Percentiles rank a stretch among this genome's conserved stretches.
phyloP scores from a whole-genome alignment of 1,140 invertebrate species.

The Rhynchophorus ferrugineus region DNA sequence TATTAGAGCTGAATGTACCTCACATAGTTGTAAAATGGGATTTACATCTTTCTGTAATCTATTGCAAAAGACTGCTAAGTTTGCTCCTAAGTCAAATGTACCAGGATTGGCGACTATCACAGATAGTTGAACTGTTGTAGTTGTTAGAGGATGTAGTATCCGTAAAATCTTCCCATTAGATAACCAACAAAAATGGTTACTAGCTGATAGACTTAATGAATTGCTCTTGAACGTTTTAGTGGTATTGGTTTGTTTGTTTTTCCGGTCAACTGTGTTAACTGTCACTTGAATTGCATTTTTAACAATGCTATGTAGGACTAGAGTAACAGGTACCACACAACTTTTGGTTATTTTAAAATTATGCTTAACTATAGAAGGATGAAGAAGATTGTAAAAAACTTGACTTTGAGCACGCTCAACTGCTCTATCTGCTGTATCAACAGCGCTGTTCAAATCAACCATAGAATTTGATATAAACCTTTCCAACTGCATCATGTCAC shows the following conservation, averaged over 20 bases:
- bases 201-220: constrained; percentile 30
- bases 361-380: constrained; percentile 45
- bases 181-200: constrained; percentile 37
- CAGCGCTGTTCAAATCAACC: constrained; percentile 24
- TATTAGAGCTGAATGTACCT: constrained; percentile 35
- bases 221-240: constrained; percentile 14
- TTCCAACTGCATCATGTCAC: constrained; percentile 19
- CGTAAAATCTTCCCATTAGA: constrained; percentile 29
- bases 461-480: constrained; percentile 17
- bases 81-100: constrained; percentile 37
- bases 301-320: constrained; percentile 42
- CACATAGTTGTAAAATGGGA: constrained; percentile 32
- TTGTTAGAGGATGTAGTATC: constrained; percentile 31
- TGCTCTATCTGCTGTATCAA: constrained; percentile 15
- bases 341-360: constrained; percentile 45
- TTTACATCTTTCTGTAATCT: constrained; percentile 22
- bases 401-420: constrained; percentile 28
- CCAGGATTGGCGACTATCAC: constrained; percentile 34
- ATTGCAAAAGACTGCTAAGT: constrained; percentile 35
- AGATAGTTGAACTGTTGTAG: constrained; percentile 29
- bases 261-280: constrained; percentile 33
- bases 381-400: constrained; percentile 46
- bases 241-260: constrained; percentile 20
- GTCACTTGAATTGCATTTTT: constrained; percentile 29
- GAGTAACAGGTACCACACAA: constrained; percentile 47